Evolutionary conservation across 2,113 vertebrate species (phyloP).

Genomic region (Epinephelus cyanopodus): DNA sequence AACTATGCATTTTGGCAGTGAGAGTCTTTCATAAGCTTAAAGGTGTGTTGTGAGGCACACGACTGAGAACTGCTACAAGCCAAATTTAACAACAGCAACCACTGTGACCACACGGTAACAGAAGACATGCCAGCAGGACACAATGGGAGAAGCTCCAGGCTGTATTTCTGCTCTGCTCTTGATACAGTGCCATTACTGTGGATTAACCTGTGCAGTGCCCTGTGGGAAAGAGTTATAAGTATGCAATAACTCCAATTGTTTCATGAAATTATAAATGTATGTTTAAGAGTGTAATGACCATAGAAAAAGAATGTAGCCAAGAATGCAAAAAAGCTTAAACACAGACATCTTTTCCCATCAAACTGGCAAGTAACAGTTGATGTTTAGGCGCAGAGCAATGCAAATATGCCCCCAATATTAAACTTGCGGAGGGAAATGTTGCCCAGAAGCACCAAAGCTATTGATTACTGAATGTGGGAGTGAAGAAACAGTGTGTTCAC

Average conservation of each 20-base stretch:
- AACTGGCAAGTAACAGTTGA: too few relatives aligned
- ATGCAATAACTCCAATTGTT: neutral
- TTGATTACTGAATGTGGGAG: too few relatives aligned
- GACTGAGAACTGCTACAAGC: neutral
- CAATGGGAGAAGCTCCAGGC: neutral
- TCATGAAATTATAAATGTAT: neutral
- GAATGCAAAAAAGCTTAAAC: too few relatives aligned
- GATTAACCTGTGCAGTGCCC: neutral
- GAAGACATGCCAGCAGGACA: neutral
- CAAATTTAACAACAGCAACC: neutral
- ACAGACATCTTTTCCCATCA: too few relatives aligned
- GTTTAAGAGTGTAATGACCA: neutral
- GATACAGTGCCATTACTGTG: neutral
- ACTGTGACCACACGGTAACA: constrained; percentile 7
- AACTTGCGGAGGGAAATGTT: too few relatives aligned
- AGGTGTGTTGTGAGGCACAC: neutral
- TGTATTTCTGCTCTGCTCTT: neutral
- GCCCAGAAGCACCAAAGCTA: too few relatives aligned
- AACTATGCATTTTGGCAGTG: constrained; percentile 12
- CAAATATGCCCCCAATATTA: too few relatives aligned
- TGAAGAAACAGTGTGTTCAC: too few relatives aligned
- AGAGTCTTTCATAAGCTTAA: neutral
- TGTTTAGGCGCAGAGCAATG: too few relatives aligned
- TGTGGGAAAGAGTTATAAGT: neutral
- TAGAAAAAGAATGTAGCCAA: too few relatives aligned